phyloP scores from a whole-genome alignment of 1,140 invertebrate genomes.

The Drosophila setifemur region DNA sequence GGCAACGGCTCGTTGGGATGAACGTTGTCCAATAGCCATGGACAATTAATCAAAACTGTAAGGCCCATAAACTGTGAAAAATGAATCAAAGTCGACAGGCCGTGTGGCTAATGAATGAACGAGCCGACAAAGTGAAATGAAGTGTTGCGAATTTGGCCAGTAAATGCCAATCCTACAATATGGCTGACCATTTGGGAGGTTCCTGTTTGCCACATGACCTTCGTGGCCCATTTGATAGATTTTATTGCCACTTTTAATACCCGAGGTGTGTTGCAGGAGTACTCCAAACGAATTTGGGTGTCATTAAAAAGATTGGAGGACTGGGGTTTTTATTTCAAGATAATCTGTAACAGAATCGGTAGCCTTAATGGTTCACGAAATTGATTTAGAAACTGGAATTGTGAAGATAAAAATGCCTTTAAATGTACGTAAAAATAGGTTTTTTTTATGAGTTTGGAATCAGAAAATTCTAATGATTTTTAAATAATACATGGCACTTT shows the following conservation, averaged over 20 bases:
- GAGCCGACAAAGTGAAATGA: constrained; percentile 38
- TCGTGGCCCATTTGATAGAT: background rate
- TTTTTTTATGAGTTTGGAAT: too few species aligned
- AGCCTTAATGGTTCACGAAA: too few species aligned
- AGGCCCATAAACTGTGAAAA: constrained; percentile 61
- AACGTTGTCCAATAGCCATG: background rate
- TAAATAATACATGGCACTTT: too few species aligned
- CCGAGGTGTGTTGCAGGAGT: too few species aligned
- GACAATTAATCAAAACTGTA: constrained; percentile 66
- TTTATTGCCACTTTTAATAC: background rate
- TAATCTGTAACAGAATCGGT: too few species aligned
- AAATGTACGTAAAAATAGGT: too few species aligned
- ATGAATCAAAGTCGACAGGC: constrained; percentile 53
- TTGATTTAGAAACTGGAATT: too few species aligned
- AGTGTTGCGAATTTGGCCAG: constrained; percentile 13
- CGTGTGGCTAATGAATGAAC: constrained; percentile 57
- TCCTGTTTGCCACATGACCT: background rate
- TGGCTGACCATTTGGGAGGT: background rate
- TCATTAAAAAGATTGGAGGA: too few species aligned
- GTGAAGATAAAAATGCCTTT: too few species aligned
- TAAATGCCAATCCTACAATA: background rate
- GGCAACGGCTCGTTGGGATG: constrained; percentile 10
- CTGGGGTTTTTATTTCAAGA: too few species aligned
- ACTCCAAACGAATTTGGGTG: too few species aligned
- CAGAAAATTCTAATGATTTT: too few species aligned